A percentile compares a stretch with the other conserved stretches of the same genome.
Evolutionary conservation across 2,888 invertebrate species (phyloP).

Genomic region (Cheilosia vernalis): DNA sequence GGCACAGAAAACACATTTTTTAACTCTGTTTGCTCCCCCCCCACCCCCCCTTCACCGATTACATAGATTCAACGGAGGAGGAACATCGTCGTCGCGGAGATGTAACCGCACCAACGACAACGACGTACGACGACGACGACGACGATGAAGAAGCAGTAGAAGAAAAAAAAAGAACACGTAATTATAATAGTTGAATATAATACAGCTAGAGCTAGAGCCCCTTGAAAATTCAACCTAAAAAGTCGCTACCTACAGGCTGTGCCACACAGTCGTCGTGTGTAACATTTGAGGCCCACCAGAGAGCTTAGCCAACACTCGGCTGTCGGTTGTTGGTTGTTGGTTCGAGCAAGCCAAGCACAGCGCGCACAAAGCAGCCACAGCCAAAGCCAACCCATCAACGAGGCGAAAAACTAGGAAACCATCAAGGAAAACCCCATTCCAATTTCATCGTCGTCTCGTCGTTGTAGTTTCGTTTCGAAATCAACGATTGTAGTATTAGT

Average conservation of each 20-base stretch:
- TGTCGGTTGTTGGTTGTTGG: background rate
- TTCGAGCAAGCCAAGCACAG: constrained; percentile 46
- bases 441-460: constrained; percentile 50
- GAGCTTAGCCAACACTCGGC: constrained; percentile 42
- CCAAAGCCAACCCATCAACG: constrained; percentile 59
- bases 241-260: constrained; percentile 45
- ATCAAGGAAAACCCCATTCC: constrained; percentile 75
- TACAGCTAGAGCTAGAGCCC: constrained; percentile 62
- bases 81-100: constrained; percentile 41
- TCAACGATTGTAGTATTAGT: constrained; percentile 70
- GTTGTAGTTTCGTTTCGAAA: constrained; percentile 64
- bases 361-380: constrained; percentile 12
- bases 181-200: constrained; percentile 63
- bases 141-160: constrained; percentile 24
- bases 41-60: background rate
- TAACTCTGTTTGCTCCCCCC: too few species aligned
- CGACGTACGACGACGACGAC: constrained; percentile 4
- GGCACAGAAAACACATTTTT: constrained; percentile 65
- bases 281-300: constrained; percentile 27
- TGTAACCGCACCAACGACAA: constrained; percentile 54
- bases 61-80: constrained; percentile 31
- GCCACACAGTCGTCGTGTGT: constrained; percentile 15
- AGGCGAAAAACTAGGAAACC: constrained; percentile 74
- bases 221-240: constrained; percentile 70
- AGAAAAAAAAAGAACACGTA: constrained; percentile 32